These are phyloP conservation scores for Illadopsis cleaveri DNA, from an alignment of 2,113 vertebrate genomes.

Conservation along the genomic window DNA sequence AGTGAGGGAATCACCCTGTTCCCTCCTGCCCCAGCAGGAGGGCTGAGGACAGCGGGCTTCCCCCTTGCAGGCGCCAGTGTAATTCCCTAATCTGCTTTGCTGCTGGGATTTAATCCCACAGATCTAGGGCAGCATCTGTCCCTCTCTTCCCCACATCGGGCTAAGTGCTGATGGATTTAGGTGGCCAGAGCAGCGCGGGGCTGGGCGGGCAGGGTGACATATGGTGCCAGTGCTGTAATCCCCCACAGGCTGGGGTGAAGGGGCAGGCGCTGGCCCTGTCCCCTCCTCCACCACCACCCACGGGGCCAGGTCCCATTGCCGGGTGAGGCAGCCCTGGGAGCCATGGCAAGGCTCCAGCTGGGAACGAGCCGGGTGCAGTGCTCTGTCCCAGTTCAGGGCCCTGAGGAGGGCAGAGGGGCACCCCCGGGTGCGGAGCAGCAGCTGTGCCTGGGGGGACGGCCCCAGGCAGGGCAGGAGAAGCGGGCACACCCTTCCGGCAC, in stretches of 20 bases:
- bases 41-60: slow-evolving; percentile 15
- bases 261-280: not conserved
- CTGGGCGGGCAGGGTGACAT: not conserved
- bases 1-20: not conserved
- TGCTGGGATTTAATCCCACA: slow-evolving; percentile 69
- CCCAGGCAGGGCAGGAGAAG: not conserved
- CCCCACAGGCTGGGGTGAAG: not conserved
- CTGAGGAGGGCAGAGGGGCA: not conserved
- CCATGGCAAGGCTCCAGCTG: not conserved
- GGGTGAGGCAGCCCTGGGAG: rapidly evolving
- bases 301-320: rapidly evolving
- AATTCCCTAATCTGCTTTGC: slow-evolving; percentile 77
- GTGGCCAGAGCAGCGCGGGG: not conserved
- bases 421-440: rapidly evolving
- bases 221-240: not conserved
- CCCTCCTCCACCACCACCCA: not conserved
- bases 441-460: not conserved
- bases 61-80: slow-evolving; percentile 27
- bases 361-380: rapidly evolving
- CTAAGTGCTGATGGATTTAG: slow-evolving; percentile 8
- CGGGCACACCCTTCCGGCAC: not conserved
- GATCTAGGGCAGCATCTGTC: slow-evolving; percentile 78
- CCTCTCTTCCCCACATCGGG: slow-evolving; percentile 22
- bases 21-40: not conserved
- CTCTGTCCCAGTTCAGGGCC: not conserved